These are phyloP conservation scores for Darevskia mixta DNA, from an alignment of 2,797 vertebrate genomes.

Conservation along the genomic window DNA sequence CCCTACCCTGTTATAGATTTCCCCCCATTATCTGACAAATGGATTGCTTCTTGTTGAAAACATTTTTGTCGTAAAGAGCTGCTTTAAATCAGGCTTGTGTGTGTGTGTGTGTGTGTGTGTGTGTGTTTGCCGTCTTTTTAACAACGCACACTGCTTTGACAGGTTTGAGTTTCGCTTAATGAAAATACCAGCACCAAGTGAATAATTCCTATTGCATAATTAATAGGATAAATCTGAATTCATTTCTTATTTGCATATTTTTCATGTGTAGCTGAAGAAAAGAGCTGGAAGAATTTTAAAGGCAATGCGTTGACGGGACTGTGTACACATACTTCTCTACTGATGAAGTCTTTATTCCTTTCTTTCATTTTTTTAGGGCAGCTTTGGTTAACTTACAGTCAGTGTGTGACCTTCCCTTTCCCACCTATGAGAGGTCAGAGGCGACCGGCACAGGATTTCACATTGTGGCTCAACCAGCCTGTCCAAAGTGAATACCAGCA, in stretches of 20 bases:
- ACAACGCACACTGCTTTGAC: slow-evolving; percentile 1
- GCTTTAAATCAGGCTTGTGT: slow-evolving; percentile 12
- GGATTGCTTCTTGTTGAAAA: slow-evolving; percentile 10
- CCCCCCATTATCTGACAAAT: neutral
- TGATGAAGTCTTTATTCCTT: slow-evolving; percentile 7
- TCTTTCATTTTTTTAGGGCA: neutral
- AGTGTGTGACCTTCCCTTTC: neutral
- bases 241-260: slow-evolving; percentile 51
- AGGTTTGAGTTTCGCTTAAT: slow-evolving; percentile 51
- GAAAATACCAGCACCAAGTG: slow-evolving; percentile 44
- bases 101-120: neutral
- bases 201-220: slow-evolving; percentile 64
- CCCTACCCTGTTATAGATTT: neutral
- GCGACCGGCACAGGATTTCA: too few relatives aligned
- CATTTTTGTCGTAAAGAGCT: slow-evolving; percentile 31
- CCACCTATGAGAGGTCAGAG: too few relatives aligned
- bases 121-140: neutral
- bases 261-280: slow-evolving; percentile 30
- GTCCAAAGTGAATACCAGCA: too few relatives aligned
- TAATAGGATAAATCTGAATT: slow-evolving; percentile 58
- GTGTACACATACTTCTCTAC: slow-evolving; percentile 11
- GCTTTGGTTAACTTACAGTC: neutral
- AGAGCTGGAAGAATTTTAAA: slow-evolving; percentile 27
- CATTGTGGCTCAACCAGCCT: too few relatives aligned
- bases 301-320: slow-evolving; percentile 17